Conservation (phyloP, 2,888 invertebrate genomes). For the Lypha dubia region DNA sequence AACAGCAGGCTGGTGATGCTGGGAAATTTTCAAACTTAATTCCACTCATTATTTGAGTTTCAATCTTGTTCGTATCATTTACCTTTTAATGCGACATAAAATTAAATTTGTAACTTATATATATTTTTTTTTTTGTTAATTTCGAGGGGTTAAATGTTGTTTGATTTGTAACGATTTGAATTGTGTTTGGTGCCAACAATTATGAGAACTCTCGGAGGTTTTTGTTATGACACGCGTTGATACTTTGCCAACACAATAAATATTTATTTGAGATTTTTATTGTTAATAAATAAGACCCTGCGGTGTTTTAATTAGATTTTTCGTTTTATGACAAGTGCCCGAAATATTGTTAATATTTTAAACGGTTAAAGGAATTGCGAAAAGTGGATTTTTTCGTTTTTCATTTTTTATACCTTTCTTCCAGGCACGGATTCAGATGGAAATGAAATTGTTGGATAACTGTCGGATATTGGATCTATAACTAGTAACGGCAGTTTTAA, state of each 20-base stretch:
- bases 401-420: too few species aligned
- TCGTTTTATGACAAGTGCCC: conserved; percentile 19
- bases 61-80: conserved; percentile 61
- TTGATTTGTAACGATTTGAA: conserved; percentile 52
- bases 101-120: conserved; percentile 46
- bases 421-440: too few species aligned
- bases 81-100: conserved; percentile 43
- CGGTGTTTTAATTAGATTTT: conserved; percentile 70
- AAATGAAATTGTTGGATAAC: too few species aligned
- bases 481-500: too few species aligned
- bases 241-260: conserved; percentile 66
- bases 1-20: conserved; percentile 62
- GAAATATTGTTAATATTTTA: not conserved
- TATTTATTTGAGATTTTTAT: conserved; percentile 63
- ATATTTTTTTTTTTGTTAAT: not conserved
- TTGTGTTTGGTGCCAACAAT: conserved; percentile 62
- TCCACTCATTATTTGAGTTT: conserved; percentile 62
- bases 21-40: conserved; percentile 71
- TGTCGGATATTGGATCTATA: too few species aligned
- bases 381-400: too few species aligned
- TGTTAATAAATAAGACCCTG: conserved; percentile 60
- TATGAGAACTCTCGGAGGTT: conserved; percentile 70
- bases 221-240: conserved; percentile 64
- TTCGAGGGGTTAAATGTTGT: conserved; percentile 47
- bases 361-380: not conserved